Percentiles rank a stretch among this genome's conserved stretches.
These are phyloP conservation scores for Hyperoplus lanceolatus DNA, from an alignment of 2,797 vertebrate genomes.

Conservation along the genomic window DNA sequence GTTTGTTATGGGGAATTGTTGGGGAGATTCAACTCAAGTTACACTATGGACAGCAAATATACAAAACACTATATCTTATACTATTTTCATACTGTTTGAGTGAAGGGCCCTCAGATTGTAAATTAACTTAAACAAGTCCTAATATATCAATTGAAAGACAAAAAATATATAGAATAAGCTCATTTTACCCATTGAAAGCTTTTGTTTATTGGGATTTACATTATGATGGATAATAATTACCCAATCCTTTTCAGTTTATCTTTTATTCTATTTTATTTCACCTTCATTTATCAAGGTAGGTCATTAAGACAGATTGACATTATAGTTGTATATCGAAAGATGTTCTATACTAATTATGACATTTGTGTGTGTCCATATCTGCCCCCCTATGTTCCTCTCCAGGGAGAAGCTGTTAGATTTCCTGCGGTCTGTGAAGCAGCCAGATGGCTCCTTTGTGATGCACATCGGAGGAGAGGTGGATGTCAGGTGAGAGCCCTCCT, in stretches of 20 bases:
- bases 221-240: too few relatives aligned
- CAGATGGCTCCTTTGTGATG: constrained; percentile 97
- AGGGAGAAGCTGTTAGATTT: constrained; percentile 96
- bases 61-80: neutral
- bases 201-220: neutral
- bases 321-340: too few relatives aligned
- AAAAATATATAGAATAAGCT: neutral
- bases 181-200: neutral
- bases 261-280: too few relatives aligned
- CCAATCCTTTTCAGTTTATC: too few relatives aligned
- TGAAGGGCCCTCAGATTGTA: neutral
- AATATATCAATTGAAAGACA: neutral
- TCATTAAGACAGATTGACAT: too few relatives aligned
- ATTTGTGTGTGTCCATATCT: too few relatives aligned
- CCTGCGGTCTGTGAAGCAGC: constrained; percentile 92
- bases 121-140: neutral
- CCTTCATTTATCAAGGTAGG: too few relatives aligned
- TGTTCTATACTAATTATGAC: too few relatives aligned
- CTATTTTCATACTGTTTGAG: neutral
- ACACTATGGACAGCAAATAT: neutral
- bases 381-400: constrained; percentile 18
- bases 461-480: constrained; percentile 96
- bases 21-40: neutral
- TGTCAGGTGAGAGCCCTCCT: constrained; percentile 89
- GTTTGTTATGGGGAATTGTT: neutral